Evolutionary conservation across 2,797 vertebrate species (phyloP), one percentile per base, ranked within the genome.

Genomic region (Tadarida brasiliensis): DNA sequence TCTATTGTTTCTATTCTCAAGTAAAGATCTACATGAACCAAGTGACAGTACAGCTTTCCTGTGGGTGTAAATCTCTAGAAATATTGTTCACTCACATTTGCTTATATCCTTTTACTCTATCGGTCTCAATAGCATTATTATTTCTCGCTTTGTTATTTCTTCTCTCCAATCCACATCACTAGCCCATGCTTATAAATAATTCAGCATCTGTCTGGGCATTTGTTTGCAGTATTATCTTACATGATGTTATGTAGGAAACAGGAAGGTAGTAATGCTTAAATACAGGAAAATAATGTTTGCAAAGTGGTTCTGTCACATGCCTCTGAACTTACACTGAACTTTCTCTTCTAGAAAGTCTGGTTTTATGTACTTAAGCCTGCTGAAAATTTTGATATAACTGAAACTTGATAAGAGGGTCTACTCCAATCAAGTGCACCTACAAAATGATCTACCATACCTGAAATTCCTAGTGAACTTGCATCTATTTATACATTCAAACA

Each of bases 101-200:
- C 98, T 99, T 98, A 81, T 98, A 98, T 98, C 97, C 98, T 82
- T 98, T 99, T 80, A 98, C 99, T 98, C 99, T 98, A 96, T 98
- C 98, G 56, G 96, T 98, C 74, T 98, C 99, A 98, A 98, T 98
- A 98, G 90, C 97, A 94, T 61, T 98, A 85, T 97, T 98, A 97
- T 99, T 99, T 99, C 68, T 98, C 98, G 68, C 94, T 98, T 98
- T 88, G 98, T 98, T 87, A 93, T 80, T 90, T 94, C 95, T 94
- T 96, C 88, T 90, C 59, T 93, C 54, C 30, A 28, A 0, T 26
- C 81, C 98, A 98, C 98, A 98, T 97, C 76, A 28, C 96, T 96
- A 96, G 88, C 84, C 81, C 94, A 35, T 78, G 94, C 70, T 90
- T 94, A 98, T 88, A 96, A 97, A 98, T 98, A 97, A 97, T 95